A percentile compares a stretch with the other conserved stretches of the same genome.
Evolutionary conservation across 2,888 invertebrate genomes (phyloP).

Genomic region (Exocentrus adspersus): DNA sequence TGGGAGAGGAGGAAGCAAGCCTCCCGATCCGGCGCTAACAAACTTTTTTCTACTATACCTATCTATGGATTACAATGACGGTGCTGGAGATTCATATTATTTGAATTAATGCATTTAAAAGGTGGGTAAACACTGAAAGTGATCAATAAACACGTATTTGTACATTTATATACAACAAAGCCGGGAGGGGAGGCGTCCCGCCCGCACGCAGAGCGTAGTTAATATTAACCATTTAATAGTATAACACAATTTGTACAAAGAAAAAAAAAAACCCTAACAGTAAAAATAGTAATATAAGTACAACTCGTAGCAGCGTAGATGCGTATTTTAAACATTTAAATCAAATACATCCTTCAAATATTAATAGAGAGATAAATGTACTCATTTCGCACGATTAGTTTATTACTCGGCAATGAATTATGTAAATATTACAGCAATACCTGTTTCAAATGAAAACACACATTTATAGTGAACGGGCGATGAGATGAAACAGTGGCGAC

Average conservation of each 20-base stretch:
- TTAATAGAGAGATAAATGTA: slow-evolving; percentile 57
- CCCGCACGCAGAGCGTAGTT: slow-evolving; percentile 54
- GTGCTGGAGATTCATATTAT: slow-evolving; percentile 52
- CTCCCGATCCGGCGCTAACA: slow-evolving; percentile 35
- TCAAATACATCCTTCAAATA: slow-evolving; percentile 44
- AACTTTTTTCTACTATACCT: no score
- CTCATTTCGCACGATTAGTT: slow-evolving; percentile 56
- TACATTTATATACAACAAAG: slow-evolving; percentile 54
- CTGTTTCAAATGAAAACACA: slow-evolving; percentile 58
- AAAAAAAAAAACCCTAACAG: slow-evolving; percentile 73
- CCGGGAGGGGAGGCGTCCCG: slow-evolving; percentile 39
- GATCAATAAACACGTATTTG: slow-evolving; percentile 53
- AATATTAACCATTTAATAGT: slow-evolving; percentile 58
- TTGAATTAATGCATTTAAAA: slow-evolving; percentile 39
- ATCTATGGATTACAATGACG: slow-evolving; percentile 33
- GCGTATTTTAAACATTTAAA: slow-evolving; percentile 60
- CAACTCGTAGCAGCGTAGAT: slow-evolving; percentile 77
- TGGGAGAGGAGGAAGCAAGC: slow-evolving; percentile 51
- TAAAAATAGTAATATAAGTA: slow-evolving; percentile 74
- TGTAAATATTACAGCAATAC: slow-evolving; percentile 59
- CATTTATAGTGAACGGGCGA: slow-evolving; percentile 53
- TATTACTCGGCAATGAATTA: slow-evolving; percentile 40
- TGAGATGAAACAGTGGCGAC: slow-evolving; percentile 52
- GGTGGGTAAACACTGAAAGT: slow-evolving; percentile 47
- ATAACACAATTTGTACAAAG: slow-evolving; percentile 77